These are phyloP conservation scores for Holocentrus rufus DNA, from an alignment of 2,797 vertebrate species.

Conservation along the genomic window DNA sequence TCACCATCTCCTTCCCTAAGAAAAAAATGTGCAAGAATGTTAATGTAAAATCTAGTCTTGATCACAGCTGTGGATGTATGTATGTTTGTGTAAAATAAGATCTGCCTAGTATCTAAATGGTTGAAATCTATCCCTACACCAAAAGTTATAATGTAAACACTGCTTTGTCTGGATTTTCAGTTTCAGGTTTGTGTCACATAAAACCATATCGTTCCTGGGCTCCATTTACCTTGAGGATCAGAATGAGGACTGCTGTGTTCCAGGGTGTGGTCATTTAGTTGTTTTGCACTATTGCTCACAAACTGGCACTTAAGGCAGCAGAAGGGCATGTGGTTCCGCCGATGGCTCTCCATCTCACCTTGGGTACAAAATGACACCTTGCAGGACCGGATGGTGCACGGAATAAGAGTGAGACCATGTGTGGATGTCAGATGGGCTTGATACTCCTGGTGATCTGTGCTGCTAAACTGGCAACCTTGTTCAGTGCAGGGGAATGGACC, in stretches of 20 bases:
- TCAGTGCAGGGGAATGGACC: slow-evolving; percentile 77
- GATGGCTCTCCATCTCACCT: slow-evolving; percentile 83
- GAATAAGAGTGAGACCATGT: slow-evolving; percentile 75
- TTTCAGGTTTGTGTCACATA: background rate
- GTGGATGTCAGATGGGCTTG: slow-evolving; percentile 76
- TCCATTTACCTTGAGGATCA: slow-evolving; percentile 40
- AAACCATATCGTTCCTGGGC: background rate
- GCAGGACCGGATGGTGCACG: slow-evolving; percentile 80
- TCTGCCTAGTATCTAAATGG: too few relatives aligned
- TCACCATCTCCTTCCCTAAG: slow-evolving; percentile 29
- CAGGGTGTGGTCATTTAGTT: slow-evolving; percentile 80
- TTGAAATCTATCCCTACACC: too few relatives aligned
- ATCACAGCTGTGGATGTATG: too few relatives aligned
- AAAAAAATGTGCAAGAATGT: slow-evolving; percentile 7
- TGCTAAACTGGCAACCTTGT: slow-evolving; percentile 76
- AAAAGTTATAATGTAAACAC: background rate
- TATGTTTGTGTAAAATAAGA: too few relatives aligned
- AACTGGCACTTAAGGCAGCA: slow-evolving; percentile 84
- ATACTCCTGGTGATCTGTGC: slow-evolving; percentile 72
- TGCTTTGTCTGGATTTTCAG: background rate
- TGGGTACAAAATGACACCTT: slow-evolving; percentile 77
- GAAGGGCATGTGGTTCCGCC: slow-evolving; percentile 83
- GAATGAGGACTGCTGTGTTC: slow-evolving; percentile 56
- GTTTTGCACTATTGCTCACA: slow-evolving; percentile 79
- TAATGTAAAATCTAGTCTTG: slow-evolving; percentile 51